Evolutionary conservation across 35 echinoderm and acorn worm genomes (phyloP).

Genomic region (Ophiothrix spiculata): DNA sequence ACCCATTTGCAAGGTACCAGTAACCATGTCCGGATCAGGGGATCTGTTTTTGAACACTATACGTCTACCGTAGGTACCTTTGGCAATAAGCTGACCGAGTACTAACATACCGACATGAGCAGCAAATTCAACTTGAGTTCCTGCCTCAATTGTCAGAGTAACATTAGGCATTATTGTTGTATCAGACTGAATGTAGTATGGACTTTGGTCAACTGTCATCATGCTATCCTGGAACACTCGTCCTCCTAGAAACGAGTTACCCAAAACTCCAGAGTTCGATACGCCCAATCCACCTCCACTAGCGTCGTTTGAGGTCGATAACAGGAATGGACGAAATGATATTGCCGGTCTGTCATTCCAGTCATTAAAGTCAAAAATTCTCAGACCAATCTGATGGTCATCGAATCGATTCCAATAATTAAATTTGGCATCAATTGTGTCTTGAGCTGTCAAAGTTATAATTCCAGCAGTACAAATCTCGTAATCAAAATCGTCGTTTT

Average conservation of each 20-base stretch:
- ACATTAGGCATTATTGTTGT: not conserved
- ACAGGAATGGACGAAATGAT: not conserved
- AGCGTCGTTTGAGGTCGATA: not conserved
- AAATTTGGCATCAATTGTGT: not conserved
- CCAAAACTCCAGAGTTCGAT: not conserved
- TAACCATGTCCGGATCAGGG: not conserved
- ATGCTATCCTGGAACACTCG: not conserved
- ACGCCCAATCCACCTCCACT: not conserved
- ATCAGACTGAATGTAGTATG: not conserved
- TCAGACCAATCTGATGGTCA: not conserved
- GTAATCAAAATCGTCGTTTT: not conserved
- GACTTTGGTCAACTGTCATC: not conserved
- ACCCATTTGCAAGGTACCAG: not conserved
- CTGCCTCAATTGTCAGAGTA: not conserved
- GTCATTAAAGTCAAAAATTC: not conserved
- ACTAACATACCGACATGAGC: not conserved
- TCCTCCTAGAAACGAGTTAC: not conserved
- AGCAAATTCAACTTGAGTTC: not conserved
- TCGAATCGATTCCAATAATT: not conserved
- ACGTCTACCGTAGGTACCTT: not conserved
- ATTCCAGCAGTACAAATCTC: not conserved
- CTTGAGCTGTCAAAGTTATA: not conserved
- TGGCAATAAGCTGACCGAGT: not conserved
- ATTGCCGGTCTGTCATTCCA: not conserved
- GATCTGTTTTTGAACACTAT: not conserved